Evolutionary conservation across 2,888 invertebrate genomes (phyloP).

Genomic region (Notodonta ziczac): DNA sequence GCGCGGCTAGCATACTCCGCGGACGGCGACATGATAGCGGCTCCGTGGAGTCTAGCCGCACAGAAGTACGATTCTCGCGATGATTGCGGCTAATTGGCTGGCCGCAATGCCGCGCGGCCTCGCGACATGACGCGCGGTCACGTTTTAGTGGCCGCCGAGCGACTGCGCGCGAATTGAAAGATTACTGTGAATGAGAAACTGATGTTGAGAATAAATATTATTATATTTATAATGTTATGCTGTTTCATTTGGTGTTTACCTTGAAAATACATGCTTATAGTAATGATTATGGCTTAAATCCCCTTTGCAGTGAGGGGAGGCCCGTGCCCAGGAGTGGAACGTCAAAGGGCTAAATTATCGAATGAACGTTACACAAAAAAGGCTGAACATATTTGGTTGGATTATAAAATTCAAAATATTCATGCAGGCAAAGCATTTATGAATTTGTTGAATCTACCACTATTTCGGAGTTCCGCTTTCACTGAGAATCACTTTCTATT

Average conservation of each 20-base stretch:
- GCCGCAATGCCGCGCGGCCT: constrained; percentile 4
- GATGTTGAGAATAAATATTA: constrained; percentile 68
- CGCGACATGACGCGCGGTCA: constrained; percentile 15
- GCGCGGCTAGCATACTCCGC: constrained; percentile 19
- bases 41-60: not conserved
- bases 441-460: no score
- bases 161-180: constrained; percentile 41
- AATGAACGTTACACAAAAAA: no score
- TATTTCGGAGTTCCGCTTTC: no score
- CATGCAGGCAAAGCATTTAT: no score
- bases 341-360: no score
- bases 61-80: not conserved
- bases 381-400: no score
- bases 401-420: no score
- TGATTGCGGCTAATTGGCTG: not conserved
- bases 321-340: no score
- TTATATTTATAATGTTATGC: constrained; percentile 70
- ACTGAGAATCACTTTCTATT: no score
- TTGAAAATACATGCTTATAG: no score
- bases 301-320: no score
- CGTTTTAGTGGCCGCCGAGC: constrained; percentile 43
- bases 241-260: constrained; percentile 4
- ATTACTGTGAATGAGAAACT: constrained; percentile 48
- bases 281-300: no score
- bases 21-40: not conserved